phyloP scores from a whole-genome alignment of 1,140 invertebrate species.

The Formica selysi region DNA sequence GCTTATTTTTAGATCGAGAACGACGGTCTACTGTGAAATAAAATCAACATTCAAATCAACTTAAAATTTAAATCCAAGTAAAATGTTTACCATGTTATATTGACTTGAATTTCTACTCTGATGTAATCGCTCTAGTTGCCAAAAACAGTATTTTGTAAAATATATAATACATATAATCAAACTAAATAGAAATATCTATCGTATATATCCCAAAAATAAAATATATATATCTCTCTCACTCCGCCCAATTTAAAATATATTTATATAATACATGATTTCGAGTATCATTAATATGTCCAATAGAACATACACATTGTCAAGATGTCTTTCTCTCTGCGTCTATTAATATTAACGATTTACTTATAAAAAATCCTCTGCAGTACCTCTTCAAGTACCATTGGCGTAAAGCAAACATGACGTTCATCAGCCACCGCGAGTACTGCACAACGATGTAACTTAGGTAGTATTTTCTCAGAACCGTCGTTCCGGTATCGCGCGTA shows the following conservation, averaged over 20 bases:
- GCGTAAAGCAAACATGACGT: background rate
- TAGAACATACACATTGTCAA: background rate
- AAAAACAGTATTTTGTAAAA: background rate
- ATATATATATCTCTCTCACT: background rate
- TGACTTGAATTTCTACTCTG: too few relatives aligned
- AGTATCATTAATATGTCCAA: background rate
- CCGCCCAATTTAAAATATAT: background rate
- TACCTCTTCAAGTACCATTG: background rate
- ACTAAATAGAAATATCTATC: background rate
- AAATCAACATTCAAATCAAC: background rate
- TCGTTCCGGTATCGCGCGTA: constrained; percentile 27
- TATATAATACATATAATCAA: background rate
- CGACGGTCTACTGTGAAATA: background rate
- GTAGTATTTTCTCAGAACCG: constrained; percentile 16
- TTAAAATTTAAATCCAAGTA: background rate
- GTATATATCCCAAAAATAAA: background rate
- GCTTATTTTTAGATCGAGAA: background rate
- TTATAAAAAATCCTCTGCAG: background rate
- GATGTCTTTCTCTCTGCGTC: background rate
- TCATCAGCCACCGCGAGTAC: background rate
- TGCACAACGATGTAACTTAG: background rate
- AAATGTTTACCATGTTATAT: too few relatives aligned
- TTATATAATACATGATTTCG: background rate
- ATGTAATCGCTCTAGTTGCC: background rate
- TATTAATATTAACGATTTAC: background rate